Percentiles rank a stretch among this genome's conserved stretches.
Conservation (phyloP, 2,113 vertebrate species). For the Antechinus stuartii region DNA sequence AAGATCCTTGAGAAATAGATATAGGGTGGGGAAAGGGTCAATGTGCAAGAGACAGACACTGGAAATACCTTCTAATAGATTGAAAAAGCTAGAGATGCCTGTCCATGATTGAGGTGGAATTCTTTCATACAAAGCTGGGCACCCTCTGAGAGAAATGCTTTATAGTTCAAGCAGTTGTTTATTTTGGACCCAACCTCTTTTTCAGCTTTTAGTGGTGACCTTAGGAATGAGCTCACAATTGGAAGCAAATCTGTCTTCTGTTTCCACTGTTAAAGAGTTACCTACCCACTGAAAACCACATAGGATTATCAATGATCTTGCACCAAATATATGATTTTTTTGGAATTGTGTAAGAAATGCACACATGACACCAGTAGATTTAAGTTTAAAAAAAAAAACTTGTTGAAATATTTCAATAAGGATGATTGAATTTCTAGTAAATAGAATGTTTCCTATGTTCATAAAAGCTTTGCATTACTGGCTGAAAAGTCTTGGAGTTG, state of each 20-base stretch:
- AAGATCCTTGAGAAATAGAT: conserved; percentile 44
- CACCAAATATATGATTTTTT: conserved; percentile 78
- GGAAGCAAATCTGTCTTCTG: conserved; percentile 87
- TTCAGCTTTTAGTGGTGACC: conserved; percentile 85
- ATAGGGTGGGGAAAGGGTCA: conserved; percentile 33
- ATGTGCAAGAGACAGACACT: conserved; percentile 28
- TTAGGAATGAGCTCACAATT: conserved; percentile 88
- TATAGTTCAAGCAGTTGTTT: conserved; percentile 82
- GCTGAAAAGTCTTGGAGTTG: conserved; percentile 17
- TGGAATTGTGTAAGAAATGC: conserved; percentile 74
- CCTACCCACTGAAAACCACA: conserved; percentile 82
- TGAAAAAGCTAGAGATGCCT: conserved; percentile 70
- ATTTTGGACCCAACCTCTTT: conserved; percentile 83
- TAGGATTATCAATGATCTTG: conserved; percentile 78
- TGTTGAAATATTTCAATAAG: conserved; percentile 70
- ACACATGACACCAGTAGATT: conserved; percentile 69
- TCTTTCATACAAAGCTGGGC: conserved; percentile 80
- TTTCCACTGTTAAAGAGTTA: conserved; percentile 88
- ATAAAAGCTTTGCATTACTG: conserved; percentile 42
- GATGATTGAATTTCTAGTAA: conserved; percentile 62
- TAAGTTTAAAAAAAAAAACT: conserved; percentile 11
- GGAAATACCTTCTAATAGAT: conserved; percentile 52
- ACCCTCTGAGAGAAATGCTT: conserved; percentile 85
- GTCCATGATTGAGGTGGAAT: conserved; percentile 75
- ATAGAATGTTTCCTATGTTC: conserved; percentile 70